A percentile compares a stretch with the other conserved stretches of the same genome.
These are phyloP conservation scores for Sciaenops ocellatus DNA, from an alignment of 2,797 vertebrate genomes.

Conservation along the genomic window DNA sequence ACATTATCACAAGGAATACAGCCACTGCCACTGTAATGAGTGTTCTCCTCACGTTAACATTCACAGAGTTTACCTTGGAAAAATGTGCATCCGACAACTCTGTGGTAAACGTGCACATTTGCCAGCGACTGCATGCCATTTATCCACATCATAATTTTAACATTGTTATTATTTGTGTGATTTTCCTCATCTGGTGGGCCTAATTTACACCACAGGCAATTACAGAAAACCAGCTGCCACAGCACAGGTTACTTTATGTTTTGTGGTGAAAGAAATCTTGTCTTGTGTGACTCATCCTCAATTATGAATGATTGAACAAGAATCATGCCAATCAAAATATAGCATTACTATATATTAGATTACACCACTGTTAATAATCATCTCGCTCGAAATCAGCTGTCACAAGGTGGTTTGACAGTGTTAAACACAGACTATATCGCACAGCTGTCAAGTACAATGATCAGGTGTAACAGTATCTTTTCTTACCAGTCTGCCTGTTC, in stretches of 20 bases:
- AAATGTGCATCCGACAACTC: background rate
- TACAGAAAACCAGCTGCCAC: conserved; percentile 19
- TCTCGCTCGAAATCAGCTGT: background rate
- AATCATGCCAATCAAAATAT: conserved; percentile 1
- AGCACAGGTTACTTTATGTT: conserved; percentile 16
- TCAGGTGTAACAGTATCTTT: conserved; percentile 1
- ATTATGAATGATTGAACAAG: background rate
- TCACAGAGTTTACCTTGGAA: background rate
- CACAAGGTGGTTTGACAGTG: background rate
- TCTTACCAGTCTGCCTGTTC: conserved; percentile 3
- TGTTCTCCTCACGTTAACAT: conserved; percentile 8
- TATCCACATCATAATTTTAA: conserved; percentile 10
- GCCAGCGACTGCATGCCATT: background rate
- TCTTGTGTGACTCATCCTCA: conserved; percentile 11
- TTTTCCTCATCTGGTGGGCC: conserved; percentile 14
- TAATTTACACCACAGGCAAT: conserved; percentile 9
- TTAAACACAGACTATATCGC: conserved; percentile 7
- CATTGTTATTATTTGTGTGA: conserved; percentile 28
- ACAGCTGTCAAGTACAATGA: conserved; percentile 9
- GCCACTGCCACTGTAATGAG: conserved; percentile 1
- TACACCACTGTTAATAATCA: background rate
- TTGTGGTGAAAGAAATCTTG: background rate
- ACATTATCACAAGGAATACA: conserved; percentile 6
- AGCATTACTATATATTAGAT: background rate
- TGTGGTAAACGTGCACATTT: background rate